These are phyloP conservation scores for Xiphydria camelus DNA, from an alignment of 2,888 invertebrate genomes.

Conservation along the genomic window DNA sequence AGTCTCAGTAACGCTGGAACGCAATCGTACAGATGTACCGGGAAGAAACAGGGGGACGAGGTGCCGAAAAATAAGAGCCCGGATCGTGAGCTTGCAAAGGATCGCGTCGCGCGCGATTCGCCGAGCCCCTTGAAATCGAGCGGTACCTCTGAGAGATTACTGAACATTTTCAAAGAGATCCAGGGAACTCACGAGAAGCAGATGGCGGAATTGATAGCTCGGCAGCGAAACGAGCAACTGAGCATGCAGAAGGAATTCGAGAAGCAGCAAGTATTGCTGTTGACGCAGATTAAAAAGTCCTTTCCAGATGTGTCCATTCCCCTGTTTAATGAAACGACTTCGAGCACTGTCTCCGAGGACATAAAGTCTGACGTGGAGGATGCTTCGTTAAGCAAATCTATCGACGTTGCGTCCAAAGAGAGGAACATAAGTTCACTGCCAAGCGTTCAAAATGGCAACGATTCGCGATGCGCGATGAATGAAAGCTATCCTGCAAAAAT, in stretches of 20 bases:
- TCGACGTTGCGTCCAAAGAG: slow-evolving; percentile 6
- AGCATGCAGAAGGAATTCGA: slow-evolving; percentile 68
- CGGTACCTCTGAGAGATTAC: slow-evolving; percentile 44
- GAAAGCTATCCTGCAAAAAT: not conserved
- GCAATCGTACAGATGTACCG: slow-evolving; percentile 16
- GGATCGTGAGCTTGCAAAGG: slow-evolving; percentile 5
- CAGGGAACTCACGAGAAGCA: slow-evolving; percentile 69
- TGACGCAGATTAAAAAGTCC: slow-evolving; percentile 56
- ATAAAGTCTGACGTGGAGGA: too few species aligned
- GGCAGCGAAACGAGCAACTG: slow-evolving; percentile 68
- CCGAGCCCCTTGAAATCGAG: slow-evolving; percentile 26
- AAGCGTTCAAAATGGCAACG: not conserved
- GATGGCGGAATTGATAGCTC: slow-evolving; percentile 65
- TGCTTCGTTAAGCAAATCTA: not conserved
- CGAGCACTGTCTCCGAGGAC: not conserved
- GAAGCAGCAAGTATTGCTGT: slow-evolving; percentile 66
- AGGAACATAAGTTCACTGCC: slow-evolving; percentile 6
- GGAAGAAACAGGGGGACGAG: slow-evolving; percentile 3
- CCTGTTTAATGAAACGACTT: slow-evolving; percentile 19
- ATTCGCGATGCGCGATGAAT: not conserved
- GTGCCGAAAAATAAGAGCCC: slow-evolving; percentile 9
- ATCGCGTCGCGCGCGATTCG: slow-evolving; percentile 12
- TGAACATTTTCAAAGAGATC: slow-evolving; percentile 55
- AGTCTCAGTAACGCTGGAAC: slow-evolving; percentile 23
- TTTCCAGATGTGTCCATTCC: slow-evolving; percentile 42